These are phyloP conservation scores for Melanerpes aurifrons DNA, from an alignment of 2,113 vertebrate species.

Conservation along the genomic window DNA sequence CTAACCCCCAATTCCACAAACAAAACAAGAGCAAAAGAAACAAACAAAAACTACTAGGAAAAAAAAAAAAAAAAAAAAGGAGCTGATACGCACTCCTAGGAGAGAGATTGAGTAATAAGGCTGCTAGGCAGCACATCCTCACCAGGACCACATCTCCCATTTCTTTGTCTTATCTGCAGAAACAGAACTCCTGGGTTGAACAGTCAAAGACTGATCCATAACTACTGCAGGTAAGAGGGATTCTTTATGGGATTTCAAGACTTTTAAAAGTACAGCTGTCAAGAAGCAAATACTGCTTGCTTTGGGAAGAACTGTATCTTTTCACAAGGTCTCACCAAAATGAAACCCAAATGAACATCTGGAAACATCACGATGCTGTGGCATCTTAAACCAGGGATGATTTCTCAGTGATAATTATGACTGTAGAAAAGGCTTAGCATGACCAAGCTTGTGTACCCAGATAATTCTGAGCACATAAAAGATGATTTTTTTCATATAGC, in stretches of 20 bases:
- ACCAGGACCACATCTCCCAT: not conserved
- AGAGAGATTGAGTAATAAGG: not conserved
- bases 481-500: not conserved
- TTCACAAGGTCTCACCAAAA: not conserved
- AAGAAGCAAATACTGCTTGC: not conserved
- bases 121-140: not conserved
- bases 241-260: not conserved
- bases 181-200: not conserved
- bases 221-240: not conserved
- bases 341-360: not conserved
- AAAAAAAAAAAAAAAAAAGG: not conserved
- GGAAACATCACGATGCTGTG: not conserved
- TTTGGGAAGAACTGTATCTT: not conserved
- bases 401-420: not conserved
- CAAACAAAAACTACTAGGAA: no score
- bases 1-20: no score
- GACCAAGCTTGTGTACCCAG: not conserved
- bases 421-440: not conserved
- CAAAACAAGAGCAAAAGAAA: no score
- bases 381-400: not conserved
- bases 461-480: not conserved
- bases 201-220: constrained; percentile 4
- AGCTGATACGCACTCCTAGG: not conserved
- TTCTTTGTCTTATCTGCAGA: not conserved
- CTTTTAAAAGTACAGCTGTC: not conserved